Percentiles rank a stretch among this genome's conserved stretches.
phyloP scores from a whole-genome alignment of 2,113 vertebrate genomes.

The Pterocles gutturalis region DNA sequence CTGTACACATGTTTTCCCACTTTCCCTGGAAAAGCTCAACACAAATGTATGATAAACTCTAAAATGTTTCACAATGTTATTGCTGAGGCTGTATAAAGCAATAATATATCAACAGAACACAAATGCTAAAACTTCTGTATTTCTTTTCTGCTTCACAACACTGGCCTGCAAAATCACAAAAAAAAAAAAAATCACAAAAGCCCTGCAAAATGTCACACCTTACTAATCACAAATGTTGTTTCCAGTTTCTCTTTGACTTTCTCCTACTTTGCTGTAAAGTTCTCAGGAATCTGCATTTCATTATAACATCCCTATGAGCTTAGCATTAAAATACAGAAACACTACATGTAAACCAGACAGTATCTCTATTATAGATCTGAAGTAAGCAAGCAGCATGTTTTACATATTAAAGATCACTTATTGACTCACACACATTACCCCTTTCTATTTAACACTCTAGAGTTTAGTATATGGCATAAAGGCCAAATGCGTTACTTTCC shows the following conservation, averaged over 20 bases:
- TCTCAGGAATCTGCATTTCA: neutral
- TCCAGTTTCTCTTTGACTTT: neutral
- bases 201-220: neutral
- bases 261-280: neutral
- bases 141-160: neutral
- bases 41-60: neutral
- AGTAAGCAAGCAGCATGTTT: neutral
- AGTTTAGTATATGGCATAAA: constrained; percentile 40
- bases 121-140: neutral
- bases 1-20: constrained; percentile 13
- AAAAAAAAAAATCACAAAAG: neutral
- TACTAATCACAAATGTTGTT: neutral
- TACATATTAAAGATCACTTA: constrained; percentile 54
- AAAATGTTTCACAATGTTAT: neutral
- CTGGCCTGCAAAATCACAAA: no score
- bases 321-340: constrained; percentile 3
- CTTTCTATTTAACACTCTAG: constrained; percentile 33
- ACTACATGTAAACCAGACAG: neutral
- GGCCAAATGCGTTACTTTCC: constrained; percentile 18
- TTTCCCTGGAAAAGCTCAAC: constrained; percentile 8
- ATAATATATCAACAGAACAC: neutral
- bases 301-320: neutral
- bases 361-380: constrained; percentile 5
- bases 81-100: neutral
- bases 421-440: neutral